Conservation (phyloP, 2,797 vertebrate species). For the Gobio occitaniae region DNA sequence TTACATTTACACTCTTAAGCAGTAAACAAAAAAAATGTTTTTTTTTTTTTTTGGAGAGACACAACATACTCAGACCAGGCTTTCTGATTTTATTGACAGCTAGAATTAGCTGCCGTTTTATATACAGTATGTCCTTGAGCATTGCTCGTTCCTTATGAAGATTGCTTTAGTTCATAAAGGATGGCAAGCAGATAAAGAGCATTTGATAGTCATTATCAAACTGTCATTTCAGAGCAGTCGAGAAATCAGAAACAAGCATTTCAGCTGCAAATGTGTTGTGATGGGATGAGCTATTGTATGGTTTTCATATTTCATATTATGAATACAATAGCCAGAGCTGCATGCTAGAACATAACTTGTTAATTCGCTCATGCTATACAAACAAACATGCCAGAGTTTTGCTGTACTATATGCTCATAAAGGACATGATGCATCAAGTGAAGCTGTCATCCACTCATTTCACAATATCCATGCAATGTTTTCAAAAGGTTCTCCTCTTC, state of each 20-base stretch:
- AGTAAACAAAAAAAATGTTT: not conserved
- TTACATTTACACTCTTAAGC: not conserved
- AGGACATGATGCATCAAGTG: not conserved
- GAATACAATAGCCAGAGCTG: constrained; percentile 3
- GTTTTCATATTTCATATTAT: not conserved
- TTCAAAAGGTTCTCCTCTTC: constrained; percentile 17
- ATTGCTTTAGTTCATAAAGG: not conserved
- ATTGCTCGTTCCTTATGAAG: not conserved
- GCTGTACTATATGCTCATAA: not conserved
- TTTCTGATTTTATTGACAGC: not conserved
- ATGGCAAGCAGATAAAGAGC: not conserved
- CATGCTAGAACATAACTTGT: not conserved
- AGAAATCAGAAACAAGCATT: not conserved
- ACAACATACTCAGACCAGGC: not conserved
- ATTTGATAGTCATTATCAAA: not conserved
- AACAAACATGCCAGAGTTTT: not conserved
- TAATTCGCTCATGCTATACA: not conserved
- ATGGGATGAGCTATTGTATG: not conserved
- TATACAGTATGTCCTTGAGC: not conserved
- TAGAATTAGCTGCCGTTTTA: not conserved
- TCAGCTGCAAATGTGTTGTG: not conserved
- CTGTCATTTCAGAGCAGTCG: not conserved
- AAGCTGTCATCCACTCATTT: constrained; percentile 15
- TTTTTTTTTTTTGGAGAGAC: not conserved
- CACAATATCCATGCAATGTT: constrained; percentile 6